These are phyloP conservation scores for Leptinotarsa haldemani DNA, from an alignment of 2,888 invertebrate genomes.

Conservation along the genomic window DNA sequence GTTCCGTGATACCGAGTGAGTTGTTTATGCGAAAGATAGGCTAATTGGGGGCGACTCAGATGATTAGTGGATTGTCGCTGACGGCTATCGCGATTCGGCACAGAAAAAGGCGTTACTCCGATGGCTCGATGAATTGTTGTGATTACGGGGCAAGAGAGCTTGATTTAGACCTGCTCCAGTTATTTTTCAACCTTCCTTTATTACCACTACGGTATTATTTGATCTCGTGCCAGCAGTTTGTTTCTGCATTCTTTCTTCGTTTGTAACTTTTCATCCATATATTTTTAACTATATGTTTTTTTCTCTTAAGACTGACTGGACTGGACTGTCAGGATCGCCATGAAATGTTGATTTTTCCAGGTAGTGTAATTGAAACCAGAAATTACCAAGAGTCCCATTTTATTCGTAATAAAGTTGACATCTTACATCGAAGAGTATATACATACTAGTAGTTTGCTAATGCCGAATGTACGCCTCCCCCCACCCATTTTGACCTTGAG, in stretches of 20 bases:
- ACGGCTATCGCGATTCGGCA: slow-evolving; percentile 45
- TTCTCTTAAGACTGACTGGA: background rate
- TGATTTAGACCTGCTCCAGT: too few species aligned
- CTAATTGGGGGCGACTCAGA: slow-evolving; percentile 59
- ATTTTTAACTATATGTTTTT: background rate
- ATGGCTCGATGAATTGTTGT: background rate
- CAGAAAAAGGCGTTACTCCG: slow-evolving; percentile 29
- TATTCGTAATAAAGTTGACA: background rate
- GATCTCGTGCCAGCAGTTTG: background rate
- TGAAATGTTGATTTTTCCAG: background rate
- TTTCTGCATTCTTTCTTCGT: background rate
- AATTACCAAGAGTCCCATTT: background rate
- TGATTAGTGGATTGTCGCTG: slow-evolving; percentile 57
- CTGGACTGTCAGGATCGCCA: background rate
- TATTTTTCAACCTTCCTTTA: too few species aligned
- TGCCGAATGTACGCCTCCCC: too few species aligned
- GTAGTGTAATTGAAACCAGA: background rate
- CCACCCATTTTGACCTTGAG: too few species aligned
- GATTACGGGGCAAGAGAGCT: too few species aligned
- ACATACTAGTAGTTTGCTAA: background rate
- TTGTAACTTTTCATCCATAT: background rate
- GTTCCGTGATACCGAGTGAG: slow-evolving; percentile 58
- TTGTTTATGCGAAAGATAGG: slow-evolving; percentile 64
- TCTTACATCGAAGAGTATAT: background rate
- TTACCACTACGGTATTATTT: background rate